These are phyloP conservation scores for Mungos mungo DNA, from an alignment of 2,113 vertebrate genomes.

Conservation along the genomic window DNA sequence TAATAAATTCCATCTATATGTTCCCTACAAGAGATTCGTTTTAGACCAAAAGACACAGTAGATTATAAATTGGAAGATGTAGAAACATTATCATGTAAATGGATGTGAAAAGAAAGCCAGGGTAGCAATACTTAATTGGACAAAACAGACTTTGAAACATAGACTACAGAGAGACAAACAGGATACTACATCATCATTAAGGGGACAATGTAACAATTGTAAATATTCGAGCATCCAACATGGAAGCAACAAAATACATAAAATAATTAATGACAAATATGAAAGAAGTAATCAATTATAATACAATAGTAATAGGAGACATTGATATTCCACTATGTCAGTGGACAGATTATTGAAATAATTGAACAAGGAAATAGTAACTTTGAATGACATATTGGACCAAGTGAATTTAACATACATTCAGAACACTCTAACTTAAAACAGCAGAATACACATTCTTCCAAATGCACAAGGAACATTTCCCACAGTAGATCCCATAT, in stretches of 20 bases:
- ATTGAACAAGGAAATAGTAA: not conserved
- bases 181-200: not conserved
- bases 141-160: not conserved
- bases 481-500: not conserved
- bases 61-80: not conserved
- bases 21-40: not conserved
- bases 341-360: not conserved
- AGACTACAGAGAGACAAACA: not conserved
- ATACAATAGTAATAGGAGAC: not conserved
- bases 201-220: not conserved
- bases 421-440: not conserved
- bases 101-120: not conserved
- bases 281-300: not conserved
- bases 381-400: not conserved
- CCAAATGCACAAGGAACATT: not conserved
- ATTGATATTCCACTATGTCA: not conserved
- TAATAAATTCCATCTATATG: not conserved
- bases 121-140: not conserved
- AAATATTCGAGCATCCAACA: not conserved
- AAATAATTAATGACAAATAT: not conserved
- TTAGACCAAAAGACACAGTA: not conserved
- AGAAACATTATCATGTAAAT: not conserved
- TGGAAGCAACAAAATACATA: not conserved
- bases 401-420: not conserved
- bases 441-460: not conserved